Evolutionary conservation across 2,113 vertebrate species (phyloP).

Genomic region (Melospiza georgiana): DNA sequence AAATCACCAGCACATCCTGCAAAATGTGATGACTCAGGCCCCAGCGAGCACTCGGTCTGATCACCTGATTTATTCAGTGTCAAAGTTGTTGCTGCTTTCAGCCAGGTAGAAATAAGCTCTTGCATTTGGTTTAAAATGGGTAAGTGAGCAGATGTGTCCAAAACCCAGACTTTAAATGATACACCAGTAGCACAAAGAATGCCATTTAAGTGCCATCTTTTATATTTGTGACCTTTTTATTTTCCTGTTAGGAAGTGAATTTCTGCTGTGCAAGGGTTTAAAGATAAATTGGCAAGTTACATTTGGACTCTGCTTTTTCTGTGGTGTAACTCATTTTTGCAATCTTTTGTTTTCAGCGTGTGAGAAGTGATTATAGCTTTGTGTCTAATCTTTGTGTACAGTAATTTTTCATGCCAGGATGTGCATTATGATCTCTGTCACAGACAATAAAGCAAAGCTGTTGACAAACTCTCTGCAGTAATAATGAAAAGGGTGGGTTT

Average conservation of each 20-base stretch:
- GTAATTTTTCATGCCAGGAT: background rate
- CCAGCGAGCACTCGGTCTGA: accelerated
- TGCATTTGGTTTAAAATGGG: background rate
- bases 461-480: background rate
- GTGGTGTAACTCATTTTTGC: background rate
- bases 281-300: background rate
- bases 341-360: background rate
- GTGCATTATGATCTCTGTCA: background rate
- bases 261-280: background rate
- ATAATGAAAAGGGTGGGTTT: background rate
- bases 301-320: background rate
- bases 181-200: background rate
- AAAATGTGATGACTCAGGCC: background rate
- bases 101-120: background rate
- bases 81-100: background rate
- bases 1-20: background rate
- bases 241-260: background rate
- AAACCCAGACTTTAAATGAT: background rate
- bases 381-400: background rate
- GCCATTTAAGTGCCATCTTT: background rate
- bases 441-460: conserved; percentile 1
- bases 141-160: background rate
- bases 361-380: background rate
- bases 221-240: background rate
- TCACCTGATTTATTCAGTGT: background rate